Conservation (phyloP, 2,113 vertebrate genomes). For the Poicephalus meyeri region DNA sequence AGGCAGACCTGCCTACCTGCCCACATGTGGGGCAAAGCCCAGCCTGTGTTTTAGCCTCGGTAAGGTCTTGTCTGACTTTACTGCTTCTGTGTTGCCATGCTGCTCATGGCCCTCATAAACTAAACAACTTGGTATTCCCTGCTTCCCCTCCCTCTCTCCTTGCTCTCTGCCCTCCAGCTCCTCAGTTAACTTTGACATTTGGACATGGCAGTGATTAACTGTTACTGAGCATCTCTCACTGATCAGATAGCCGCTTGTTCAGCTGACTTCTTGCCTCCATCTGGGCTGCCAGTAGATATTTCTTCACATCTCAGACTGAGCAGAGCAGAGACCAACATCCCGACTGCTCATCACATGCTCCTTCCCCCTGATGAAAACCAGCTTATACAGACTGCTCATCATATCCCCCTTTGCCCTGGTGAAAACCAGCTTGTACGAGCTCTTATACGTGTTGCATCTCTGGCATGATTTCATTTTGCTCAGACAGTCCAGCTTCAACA, state of each 20-base stretch:
- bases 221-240: not conserved
- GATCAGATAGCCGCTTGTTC: not conserved
- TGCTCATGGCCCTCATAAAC: not conserved
- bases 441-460: not conserved
- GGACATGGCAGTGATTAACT: not conserved
- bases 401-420: not conserved
- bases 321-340: not conserved
- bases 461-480: not conserved
- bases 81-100: not conserved
- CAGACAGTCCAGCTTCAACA: not conserved
- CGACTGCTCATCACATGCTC: accelerated
- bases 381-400: not conserved
- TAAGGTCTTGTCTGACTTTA: not conserved
- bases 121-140: accelerated
- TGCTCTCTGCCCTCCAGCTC: not conserved
- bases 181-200: not conserved
- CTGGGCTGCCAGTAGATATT: not conserved
- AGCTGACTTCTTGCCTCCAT: not conserved
- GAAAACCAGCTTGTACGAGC: not conserved
- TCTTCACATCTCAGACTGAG: not conserved
- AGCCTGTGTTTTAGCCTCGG: not conserved
- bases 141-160: not conserved
- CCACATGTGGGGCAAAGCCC: not conserved
- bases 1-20: not conserved
- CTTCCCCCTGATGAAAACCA: not conserved